These are phyloP conservation scores for Mohoua ochrocephala DNA, from an alignment of 2,113 vertebrate species.

Conservation along the genomic window DNA sequence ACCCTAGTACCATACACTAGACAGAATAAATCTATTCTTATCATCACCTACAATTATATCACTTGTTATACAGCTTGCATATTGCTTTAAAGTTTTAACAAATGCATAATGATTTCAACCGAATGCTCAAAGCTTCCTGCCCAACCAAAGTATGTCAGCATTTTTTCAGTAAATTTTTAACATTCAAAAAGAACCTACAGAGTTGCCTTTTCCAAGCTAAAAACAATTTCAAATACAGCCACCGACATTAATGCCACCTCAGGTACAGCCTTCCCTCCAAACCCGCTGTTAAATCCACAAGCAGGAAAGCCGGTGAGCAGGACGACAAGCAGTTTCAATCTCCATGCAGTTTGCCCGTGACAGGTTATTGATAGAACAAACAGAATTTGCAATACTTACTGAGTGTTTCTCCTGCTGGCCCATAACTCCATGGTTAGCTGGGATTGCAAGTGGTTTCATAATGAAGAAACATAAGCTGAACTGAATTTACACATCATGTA, in stretches of 20 bases:
- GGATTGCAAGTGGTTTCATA: slow-evolving; percentile 97
- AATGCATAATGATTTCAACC: neutral
- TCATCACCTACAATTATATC: neutral
- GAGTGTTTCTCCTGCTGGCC: slow-evolving; percentile 94
- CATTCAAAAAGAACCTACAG: neutral
- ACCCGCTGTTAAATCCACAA: neutral
- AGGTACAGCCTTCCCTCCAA: slow-evolving; percentile 25
- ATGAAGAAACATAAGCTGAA: slow-evolving; percentile 84
- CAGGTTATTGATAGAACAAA: slow-evolving; percentile 52
- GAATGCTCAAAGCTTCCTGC: neutral
- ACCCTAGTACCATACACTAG: neutral
- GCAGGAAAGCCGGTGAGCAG: slow-evolving; percentile 27
- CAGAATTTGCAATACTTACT: slow-evolving; percentile 86
- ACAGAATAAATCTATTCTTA: neutral
- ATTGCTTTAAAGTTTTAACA: slow-evolving; percentile 23
- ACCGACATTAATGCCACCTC: neutral
- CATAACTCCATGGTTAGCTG: slow-evolving; percentile 96
- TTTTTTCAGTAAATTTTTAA: neutral
- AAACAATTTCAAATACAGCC: neutral
- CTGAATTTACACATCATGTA: slow-evolving; percentile 88
- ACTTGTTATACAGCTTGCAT: neutral
- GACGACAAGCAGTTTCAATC: slow-evolving; percentile 42
- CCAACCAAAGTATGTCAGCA: neutral
- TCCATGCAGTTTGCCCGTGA: slow-evolving; percentile 54
- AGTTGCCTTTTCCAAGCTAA: slow-evolving; percentile 18